Percentiles rank a stretch among this genome's conserved stretches.
Evolutionary conservation across 2,797 vertebrate genomes (phyloP).

Genomic region (Momotus momota): DNA sequence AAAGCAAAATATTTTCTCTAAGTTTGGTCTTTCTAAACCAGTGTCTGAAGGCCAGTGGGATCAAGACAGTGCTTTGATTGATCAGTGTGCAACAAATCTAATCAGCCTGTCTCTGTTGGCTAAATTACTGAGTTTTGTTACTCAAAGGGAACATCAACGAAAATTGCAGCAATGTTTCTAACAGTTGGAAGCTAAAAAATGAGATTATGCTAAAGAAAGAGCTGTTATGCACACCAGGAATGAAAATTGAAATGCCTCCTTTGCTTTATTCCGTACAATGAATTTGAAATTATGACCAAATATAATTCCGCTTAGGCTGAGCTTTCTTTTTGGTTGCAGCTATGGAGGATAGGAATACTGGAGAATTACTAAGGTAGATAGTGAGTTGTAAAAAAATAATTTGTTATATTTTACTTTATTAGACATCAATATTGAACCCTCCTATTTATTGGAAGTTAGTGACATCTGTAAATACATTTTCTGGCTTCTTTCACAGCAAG

Average conservation of each 20-base stretch:
- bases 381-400: neutral
- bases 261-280: neutral
- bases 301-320: neutral
- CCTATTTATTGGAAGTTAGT: neutral
- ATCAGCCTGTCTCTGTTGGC: conserved; percentile 1
- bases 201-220: neutral
- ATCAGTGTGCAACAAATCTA: conserved; percentile 19
- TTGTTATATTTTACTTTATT: neutral
- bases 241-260: neutral
- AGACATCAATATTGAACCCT: neutral
- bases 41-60: neutral
- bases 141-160: conserved; percentile 33
- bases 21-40: neutral
- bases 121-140: conserved; percentile 13
- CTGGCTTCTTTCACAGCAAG: neutral
- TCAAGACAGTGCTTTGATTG: neutral
- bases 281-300: neutral
- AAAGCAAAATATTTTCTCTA: neutral
- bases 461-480: neutral
- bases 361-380: neutral
- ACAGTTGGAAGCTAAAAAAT: neutral
- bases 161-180: conserved; percentile 45
- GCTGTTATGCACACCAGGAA: neutral
- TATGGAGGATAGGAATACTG: neutral
- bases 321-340: neutral